Evolutionary conservation across 2,113 vertebrate genomes (phyloP).

Genomic region (Dascyllus trimaculatus): DNA sequence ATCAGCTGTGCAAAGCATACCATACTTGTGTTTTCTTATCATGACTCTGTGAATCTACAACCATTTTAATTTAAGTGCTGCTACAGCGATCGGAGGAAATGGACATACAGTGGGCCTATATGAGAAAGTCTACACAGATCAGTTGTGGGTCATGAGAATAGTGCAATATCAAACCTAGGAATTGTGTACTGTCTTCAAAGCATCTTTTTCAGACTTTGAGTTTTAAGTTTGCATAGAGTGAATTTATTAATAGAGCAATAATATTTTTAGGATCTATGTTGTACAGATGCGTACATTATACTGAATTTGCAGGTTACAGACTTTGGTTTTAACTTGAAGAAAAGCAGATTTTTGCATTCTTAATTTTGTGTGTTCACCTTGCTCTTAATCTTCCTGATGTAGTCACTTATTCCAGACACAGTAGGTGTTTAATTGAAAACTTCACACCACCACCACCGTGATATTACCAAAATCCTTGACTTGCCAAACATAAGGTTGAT

Average conservation of each 20-base stretch:
- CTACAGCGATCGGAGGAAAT: conserved; percentile 42
- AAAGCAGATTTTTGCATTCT: background rate
- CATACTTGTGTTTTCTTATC: conserved; percentile 42
- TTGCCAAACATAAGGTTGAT: background rate
- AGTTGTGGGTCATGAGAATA: conserved; percentile 45
- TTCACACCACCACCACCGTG: background rate
- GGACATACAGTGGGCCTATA: background rate
- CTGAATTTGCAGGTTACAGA: conserved; percentile 3
- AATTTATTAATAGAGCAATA: conserved; percentile 75
- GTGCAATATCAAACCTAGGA: conserved; percentile 73
- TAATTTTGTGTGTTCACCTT: conserved; percentile 21
- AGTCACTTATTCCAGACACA: background rate
- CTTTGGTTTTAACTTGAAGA: conserved; percentile 35
- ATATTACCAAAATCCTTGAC: background rate
- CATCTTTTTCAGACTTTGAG: conserved; percentile 26
- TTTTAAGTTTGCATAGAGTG: conserved; percentile 57
- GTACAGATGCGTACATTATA: conserved; percentile 31
- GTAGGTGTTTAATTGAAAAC: background rate
- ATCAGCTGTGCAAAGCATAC: conserved; percentile 42
- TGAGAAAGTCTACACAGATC: conserved; percentile 13
- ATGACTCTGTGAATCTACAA: conserved; percentile 42
- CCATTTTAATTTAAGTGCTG: conserved; percentile 69
- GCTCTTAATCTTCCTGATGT: conserved; percentile 16
- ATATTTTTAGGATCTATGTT: conserved; percentile 58
- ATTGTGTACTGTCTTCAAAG: conserved; percentile 28